These are phyloP conservation scores for Emberiza fucata DNA, from an alignment of 2,113 vertebrate species.

Conservation along the genomic window DNA sequence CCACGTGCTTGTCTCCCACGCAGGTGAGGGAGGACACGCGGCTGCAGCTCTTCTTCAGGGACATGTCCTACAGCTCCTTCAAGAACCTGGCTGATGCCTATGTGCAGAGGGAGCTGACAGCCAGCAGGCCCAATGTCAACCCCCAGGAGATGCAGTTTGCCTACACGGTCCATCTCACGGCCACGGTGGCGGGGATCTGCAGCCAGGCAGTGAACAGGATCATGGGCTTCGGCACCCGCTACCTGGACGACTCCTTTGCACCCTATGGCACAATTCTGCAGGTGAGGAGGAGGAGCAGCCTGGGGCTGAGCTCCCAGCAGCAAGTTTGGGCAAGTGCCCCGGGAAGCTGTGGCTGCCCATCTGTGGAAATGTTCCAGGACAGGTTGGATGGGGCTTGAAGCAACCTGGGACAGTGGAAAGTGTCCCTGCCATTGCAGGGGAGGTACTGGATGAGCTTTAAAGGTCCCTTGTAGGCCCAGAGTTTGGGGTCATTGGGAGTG, in stretches of 20 bases:
- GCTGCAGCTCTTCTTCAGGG: conserved; percentile 73
- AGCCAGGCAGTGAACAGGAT: conserved; percentile 77
- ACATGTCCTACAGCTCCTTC: conserved; percentile 82
- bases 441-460: neutral
- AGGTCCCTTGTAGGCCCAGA: neutral
- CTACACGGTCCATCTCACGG: conserved; percentile 78
- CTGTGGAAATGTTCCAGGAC: neutral
- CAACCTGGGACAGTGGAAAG: neutral
- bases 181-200: conserved; percentile 74
- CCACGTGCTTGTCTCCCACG: accelerated
- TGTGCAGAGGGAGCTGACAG: conserved; percentile 40
- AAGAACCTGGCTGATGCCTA: conserved; percentile 80
- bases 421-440: neutral
- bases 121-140: neutral
- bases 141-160: conserved; percentile 76
- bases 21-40: conserved; percentile 79
- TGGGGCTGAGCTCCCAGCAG: neutral
- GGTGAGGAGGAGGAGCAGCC: conserved; percentile 40
- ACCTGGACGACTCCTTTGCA: conserved; percentile 73
- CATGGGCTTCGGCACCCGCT: conserved; percentile 79
- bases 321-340: neutral
- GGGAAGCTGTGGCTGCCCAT: neutral
- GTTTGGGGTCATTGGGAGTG: neutral
- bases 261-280: conserved; percentile 55
- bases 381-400: neutral